phyloP scores from a whole-genome alignment of 2,888 invertebrate species.

The Andrena camellia region DNA sequence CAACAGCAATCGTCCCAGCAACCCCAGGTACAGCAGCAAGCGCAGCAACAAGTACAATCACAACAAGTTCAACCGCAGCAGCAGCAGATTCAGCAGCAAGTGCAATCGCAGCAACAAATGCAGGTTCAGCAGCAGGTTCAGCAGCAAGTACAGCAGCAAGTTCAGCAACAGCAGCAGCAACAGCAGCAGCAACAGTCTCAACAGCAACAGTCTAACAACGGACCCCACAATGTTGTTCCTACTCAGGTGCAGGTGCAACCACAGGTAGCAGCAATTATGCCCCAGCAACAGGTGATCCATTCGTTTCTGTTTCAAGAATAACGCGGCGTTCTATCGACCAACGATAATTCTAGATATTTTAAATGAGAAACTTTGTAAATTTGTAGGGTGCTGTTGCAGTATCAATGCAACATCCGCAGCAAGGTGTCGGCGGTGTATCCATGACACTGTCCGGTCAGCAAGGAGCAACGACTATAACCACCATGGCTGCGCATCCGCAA shows the following conservation, averaged over 20 bases:
- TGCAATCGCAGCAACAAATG: slow-evolving; percentile 80
- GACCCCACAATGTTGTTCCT: slow-evolving; percentile 81
- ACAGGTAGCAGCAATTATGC: slow-evolving; percentile 85
- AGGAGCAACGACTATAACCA: slow-evolving; percentile 89
- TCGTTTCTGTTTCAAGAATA: no score
- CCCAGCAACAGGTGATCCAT: slow-evolving; percentile 83
- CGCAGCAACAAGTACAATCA: slow-evolving; percentile 82
- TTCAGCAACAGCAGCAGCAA: slow-evolving; percentile 81
- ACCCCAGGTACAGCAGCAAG: slow-evolving; percentile 73
- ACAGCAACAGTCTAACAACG: slow-evolving; percentile 78
- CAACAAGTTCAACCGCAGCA: slow-evolving; percentile 81
- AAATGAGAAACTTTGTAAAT: slow-evolving; percentile 11
- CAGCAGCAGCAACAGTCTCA: slow-evolving; percentile 77
- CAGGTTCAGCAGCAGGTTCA: slow-evolving; percentile 75
- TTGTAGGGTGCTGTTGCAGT: slow-evolving; percentile 84
- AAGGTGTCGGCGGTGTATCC: slow-evolving; percentile 85
- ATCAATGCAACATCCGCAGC: slow-evolving; percentile 86
- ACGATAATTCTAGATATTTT: background rate
- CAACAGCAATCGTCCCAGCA: slow-evolving; percentile 77
- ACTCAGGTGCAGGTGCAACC: slow-evolving; percentile 83
- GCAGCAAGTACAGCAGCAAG: slow-evolving; percentile 78
- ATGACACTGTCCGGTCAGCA: slow-evolving; percentile 84
- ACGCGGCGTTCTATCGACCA: no score
- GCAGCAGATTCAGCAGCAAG: slow-evolving; percentile 70
- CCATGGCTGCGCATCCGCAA: slow-evolving; percentile 92